Percentiles rank a stretch among this genome's conserved stretches.
These are phyloP conservation scores for Megaceryle maxima DNA, from an alignment of 2,113 vertebrate species.

Conservation along the genomic window DNA sequence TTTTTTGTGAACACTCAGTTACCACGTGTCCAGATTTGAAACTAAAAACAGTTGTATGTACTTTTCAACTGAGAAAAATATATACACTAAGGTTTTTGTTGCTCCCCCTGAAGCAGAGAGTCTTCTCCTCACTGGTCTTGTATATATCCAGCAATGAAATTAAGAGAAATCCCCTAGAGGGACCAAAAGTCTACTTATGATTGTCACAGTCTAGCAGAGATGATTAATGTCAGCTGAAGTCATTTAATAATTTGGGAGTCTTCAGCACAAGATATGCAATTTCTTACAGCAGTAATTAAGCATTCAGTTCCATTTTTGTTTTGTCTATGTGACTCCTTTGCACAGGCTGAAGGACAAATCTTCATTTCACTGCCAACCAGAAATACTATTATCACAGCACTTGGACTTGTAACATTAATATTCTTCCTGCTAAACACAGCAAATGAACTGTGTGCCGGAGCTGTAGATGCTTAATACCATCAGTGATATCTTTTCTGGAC, in stretches of 20 bases:
- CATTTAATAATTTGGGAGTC: conserved; percentile 10
- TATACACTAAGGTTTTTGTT: background rate
- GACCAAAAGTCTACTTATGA: background rate
- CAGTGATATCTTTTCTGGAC: background rate
- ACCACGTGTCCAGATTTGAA: background rate
- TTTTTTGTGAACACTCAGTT: background rate
- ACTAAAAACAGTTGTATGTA: background rate
- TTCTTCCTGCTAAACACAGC: background rate
- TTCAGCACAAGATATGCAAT: background rate
- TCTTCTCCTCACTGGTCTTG: background rate
- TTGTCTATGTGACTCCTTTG: background rate
- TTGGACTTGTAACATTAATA: background rate
- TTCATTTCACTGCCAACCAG: background rate
- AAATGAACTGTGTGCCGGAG: background rate
- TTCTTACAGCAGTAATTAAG: conserved; percentile 38
- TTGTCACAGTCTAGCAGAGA: background rate
- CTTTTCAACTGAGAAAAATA: background rate
- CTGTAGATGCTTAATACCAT: background rate
- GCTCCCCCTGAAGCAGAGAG: background rate
- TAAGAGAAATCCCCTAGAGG: background rate
- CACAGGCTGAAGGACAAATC: conserved; percentile 14
- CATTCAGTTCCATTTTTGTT: background rate
- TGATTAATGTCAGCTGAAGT: conserved; percentile 34
- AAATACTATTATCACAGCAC: background rate
- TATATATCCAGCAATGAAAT: background rate